Percentiles rank a stretch among this genome's conserved stretches.
Evolutionary conservation across 2,888 invertebrate genomes (phyloP).

Genomic region (Operophtera brumata): DNA sequence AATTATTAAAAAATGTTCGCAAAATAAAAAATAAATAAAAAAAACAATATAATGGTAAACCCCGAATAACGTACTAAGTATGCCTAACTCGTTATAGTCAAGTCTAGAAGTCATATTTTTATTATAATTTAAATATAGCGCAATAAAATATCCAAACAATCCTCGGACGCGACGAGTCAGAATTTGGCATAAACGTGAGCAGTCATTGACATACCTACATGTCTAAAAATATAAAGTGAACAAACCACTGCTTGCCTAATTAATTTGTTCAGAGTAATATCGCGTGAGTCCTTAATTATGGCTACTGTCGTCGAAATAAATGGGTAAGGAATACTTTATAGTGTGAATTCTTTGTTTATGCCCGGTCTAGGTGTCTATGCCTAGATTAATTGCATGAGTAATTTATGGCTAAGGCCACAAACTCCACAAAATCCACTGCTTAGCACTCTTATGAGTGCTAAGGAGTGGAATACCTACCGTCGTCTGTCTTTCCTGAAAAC

Average conservation of each 20-base stretch:
- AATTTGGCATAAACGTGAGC: slow-evolving; percentile 51
- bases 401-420: too few relatives aligned
- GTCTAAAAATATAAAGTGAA: slow-evolving; percentile 44
- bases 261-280: slow-evolving; percentile 37
- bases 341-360: slow-evolving; percentile 9
- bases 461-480: too few relatives aligned
- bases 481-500: too few relatives aligned
- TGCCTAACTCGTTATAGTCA: not conserved
- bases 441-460: too few relatives aligned
- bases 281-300: slow-evolving; percentile 48
- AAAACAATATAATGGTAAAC: not conserved
- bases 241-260: slow-evolving; percentile 37
- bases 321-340: slow-evolving; percentile 52
- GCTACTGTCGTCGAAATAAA: slow-evolving; percentile 55
- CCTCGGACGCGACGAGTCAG: slow-evolving; percentile 37
- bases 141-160: slow-evolving; percentile 29
- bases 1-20: too few relatives aligned
- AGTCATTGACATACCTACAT: slow-evolving; percentile 40
- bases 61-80: not conserved
- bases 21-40: too few relatives aligned
- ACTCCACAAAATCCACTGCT: too few relatives aligned
- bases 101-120: not conserved
- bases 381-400: slow-evolving; percentile 1
- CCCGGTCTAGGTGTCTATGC: not conserved
- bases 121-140: slow-evolving; percentile 13